A percentile compares a stretch with the other conserved stretches of the same genome.
Conservation (phyloP, 2,797 vertebrate species). For the Tenualosa ilisha region DNA sequence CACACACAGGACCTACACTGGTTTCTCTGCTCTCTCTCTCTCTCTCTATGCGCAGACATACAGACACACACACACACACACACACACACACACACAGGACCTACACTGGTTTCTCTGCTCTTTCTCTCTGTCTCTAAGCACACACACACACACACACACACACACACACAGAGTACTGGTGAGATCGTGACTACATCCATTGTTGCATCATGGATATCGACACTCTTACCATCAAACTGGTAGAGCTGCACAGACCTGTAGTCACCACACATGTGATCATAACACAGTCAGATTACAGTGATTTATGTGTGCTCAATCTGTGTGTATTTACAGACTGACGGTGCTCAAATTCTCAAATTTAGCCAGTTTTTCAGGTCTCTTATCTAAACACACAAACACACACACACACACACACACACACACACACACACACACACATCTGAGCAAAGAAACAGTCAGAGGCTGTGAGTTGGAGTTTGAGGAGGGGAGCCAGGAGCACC, state of each 20-base stretch:
- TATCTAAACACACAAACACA: slow-evolving; percentile 75
- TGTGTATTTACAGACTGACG: too few relatives aligned
- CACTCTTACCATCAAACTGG: slow-evolving; percentile 86
- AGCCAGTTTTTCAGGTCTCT: too few relatives aligned
- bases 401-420: not conserved
- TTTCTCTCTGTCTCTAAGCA: too few relatives aligned
- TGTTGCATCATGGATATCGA: slow-evolving; percentile 35
- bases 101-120: too few relatives aligned
- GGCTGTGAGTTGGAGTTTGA: too few relatives aligned
- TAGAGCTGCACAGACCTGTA: slow-evolving; percentile 79
- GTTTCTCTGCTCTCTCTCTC: too few relatives aligned
- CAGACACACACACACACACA: not conserved
- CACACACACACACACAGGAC: not conserved
- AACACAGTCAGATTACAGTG: too few relatives aligned
- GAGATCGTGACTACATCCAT: slow-evolving; percentile 70
- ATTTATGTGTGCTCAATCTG: too few relatives aligned
- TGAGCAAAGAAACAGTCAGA: not conserved
- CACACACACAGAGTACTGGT: slow-evolving; percentile 50
- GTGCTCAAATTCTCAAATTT: too few relatives aligned
- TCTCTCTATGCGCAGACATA: not conserved
- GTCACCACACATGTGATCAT: too few relatives aligned
- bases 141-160: not conserved
- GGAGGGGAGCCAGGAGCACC: too few relatives aligned
- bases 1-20: not conserved
- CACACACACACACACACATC: not conserved